Evolutionary conservation across 2,888 invertebrate species (phyloP), one percentile per base, ranked within the genome.

Genomic region (Atethmia centrago): DNA sequence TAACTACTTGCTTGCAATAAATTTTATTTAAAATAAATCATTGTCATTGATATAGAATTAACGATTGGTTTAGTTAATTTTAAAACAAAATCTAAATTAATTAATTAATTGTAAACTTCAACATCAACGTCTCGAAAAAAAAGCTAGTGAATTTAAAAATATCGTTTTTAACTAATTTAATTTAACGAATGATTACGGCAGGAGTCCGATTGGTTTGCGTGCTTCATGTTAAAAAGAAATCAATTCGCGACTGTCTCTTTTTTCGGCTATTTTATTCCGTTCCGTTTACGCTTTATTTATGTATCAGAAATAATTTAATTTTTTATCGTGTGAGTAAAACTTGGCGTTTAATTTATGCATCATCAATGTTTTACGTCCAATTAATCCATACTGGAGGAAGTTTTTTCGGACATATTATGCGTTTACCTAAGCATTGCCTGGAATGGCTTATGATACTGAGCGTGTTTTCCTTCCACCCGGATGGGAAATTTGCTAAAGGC

Each of bases 141-240:
- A 90, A 88, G 84, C 89, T 58, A 71, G 71, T 74, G 82, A 88
- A 74, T 88, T 86, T n/a, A n/a, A n/a, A n/a, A n/a, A n/a, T n/a
- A n/a, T n/a, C n/a, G n/a, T n/a, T n/a, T n/a, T n/a, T n/a, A n/a
- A n/a, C n/a, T n/a, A n/a, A n/a, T n/a, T n/a, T n/a, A n/a, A n/a
- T n/a, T n/a, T 84, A 88, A 83, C 67, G 66, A 59, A 79, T 71
- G 66, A 31, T 68, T 75, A 51, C 28, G 25, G 40, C 67, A 19
- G 36, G n/a, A 62, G 74, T 63, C 58, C 58, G 59, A 65, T 76
- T 58, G 64, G 71, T 74, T 75, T 77, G 76, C 77, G 77, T 73
- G 75, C 66, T 61, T 21, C 69, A 61, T 66, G 53, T 67, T 72
- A 25, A 66, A 70, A 75, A 40, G 47, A 75, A 80, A 80, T 80